Evolutionary conservation across 2,113 vertebrate genomes (phyloP).

Genomic region (Dromaius novaehollandiae): DNA sequence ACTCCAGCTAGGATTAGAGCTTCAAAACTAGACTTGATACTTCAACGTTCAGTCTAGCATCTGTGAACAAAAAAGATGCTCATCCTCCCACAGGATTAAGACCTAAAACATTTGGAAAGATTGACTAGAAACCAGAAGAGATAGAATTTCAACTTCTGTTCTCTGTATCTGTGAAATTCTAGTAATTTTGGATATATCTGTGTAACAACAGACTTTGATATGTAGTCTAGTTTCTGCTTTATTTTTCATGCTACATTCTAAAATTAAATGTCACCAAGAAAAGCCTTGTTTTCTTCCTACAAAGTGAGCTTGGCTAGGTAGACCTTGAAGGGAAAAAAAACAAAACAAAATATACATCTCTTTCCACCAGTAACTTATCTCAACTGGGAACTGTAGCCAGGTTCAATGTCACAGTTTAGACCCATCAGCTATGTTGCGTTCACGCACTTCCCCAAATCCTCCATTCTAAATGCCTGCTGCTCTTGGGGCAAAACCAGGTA

Average conservation of each 20-base stretch:
- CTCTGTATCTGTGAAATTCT: not conserved
- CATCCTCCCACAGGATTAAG: not conserved
- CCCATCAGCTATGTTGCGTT: not conserved
- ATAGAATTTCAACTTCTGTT: not conserved
- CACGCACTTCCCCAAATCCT: not conserved
- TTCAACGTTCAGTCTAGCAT: not conserved
- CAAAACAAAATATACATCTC: not conserved
- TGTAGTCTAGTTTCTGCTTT: not conserved
- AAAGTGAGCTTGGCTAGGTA: not conserved
- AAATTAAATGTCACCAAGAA: not conserved
- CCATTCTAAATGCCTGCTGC: not conserved
- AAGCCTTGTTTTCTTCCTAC: not conserved
- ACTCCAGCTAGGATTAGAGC: not conserved
- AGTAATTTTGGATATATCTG: fast-evolving
- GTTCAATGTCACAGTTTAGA: not conserved
- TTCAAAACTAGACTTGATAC: not conserved
- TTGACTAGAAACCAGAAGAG: not conserved
- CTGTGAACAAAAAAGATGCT: not conserved
- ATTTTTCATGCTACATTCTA: not conserved
- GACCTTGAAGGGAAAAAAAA: not conserved
- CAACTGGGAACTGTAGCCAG: not conserved
- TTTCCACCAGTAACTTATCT: not conserved
- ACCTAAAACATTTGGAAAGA: not conserved
- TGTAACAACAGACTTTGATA: not conserved
- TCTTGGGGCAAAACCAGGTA: not conserved